Evolutionary conservation across 1,140 invertebrate genomes (phyloP), one percentile per base, ranked within the genome.

Genomic region (Choristoneura fumiferana): DNA sequence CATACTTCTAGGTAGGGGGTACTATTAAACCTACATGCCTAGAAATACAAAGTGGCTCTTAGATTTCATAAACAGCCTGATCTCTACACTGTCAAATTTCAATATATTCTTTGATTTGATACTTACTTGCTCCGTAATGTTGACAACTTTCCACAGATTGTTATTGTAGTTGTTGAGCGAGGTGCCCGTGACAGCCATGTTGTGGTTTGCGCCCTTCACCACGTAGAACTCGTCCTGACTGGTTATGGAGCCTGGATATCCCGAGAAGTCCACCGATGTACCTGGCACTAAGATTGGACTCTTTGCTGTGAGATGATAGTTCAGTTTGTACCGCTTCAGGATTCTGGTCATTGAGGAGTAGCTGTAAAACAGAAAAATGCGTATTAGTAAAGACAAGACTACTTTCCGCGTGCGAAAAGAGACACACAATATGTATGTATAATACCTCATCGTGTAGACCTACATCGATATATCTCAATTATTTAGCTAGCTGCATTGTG

Each of bases 151-250:
- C 91, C 91, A 92, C 0, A 92, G 68, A 38, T 90, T 80, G 8
- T 73, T 65, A 67, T 92, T 92, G 57, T 90, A 91, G 65, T 92
- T 92, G 55, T 87, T 87, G 9, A 93, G 85, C 4, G 91, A 69
- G 12, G 92, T 92, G 2, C 92, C 92, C 1, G 91, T 90, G 0
- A 94, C 78, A 8, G 92, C 82, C 34, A 93, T 74, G 55, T 91
- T 90, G 34, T 87, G 89, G 6, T 92, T 81, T 1, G 73, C 60
- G 8, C 92, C 91, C 36, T 85, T 84, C 4, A 93, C 72, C 5
- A 91, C 78, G 75, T 98, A 98, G 81, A 95, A 97, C 71, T 98
- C 97, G 81, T 98, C 97, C 43, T 95, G 94, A 22, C 97, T 98
- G 34, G 94, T 94, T 0, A 98, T 73, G 0, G 94, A 92, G 10